These are phyloP conservation scores for Punctoribates punctum DNA, from an alignment of 2,888 invertebrate genomes.

Conservation along the genomic window DNA sequence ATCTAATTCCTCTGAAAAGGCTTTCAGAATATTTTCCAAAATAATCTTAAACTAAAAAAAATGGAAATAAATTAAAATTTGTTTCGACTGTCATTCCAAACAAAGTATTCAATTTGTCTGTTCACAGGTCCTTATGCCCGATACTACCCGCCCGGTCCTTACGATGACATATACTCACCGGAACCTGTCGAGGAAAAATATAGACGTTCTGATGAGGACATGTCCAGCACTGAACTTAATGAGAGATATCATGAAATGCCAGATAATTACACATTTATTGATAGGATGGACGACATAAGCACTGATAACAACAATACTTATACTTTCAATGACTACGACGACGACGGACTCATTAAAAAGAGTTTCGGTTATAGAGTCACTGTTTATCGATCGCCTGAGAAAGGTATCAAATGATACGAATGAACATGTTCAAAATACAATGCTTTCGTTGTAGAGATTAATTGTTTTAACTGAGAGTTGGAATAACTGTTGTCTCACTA, in stretches of 20 bases:
- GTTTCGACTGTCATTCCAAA: not conserved
- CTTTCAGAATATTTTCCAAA: no score
- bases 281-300: conserved; percentile 8
- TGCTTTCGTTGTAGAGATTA: no score
- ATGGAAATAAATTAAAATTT: no score
- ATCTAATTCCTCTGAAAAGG: no score
- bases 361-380: conserved; percentile 48
- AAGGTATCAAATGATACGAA: not conserved
- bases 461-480: not conserved
- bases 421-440: not conserved
- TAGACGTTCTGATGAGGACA: conserved; percentile 10
- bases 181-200: not conserved
- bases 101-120: not conserved
- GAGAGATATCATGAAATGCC: not conserved
- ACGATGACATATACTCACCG: conserved; percentile 1
- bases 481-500: not conserved
- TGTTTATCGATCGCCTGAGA: conserved; percentile 45
- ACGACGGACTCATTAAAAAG: conserved; percentile 44
- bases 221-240: not conserved
- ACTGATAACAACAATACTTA: conserved; percentile 9
- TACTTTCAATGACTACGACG: conserved; percentile 15
- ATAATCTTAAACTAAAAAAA: no score
- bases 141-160: conserved; percentile 29
- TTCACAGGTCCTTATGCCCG: conserved; percentile 12
- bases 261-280: conserved; percentile 4